phyloP scores from a whole-genome alignment of 1,140 invertebrate genomes.

The Pentalonia nigronervosa region DNA sequence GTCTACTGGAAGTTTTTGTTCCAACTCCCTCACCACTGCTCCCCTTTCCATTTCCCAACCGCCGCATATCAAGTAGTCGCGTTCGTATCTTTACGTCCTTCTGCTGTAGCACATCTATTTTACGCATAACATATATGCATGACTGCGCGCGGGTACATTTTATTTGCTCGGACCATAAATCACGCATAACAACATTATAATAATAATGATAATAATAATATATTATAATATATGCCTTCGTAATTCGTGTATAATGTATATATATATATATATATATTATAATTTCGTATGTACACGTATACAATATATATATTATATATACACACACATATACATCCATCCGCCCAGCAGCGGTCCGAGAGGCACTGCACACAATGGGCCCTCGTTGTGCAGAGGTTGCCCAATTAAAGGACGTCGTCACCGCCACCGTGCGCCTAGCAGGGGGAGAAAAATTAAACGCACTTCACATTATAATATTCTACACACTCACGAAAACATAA shows the following conservation, averaged over 20 bases:
- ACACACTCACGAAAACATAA: background rate
- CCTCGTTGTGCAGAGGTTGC: slow-evolving; percentile 1
- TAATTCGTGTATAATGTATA: background rate
- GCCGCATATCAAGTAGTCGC: background rate
- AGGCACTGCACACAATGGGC: background rate
- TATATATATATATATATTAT: background rate
- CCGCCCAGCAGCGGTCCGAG: background rate
- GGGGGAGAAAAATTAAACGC: slow-evolving; percentile 5
- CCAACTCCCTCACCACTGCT: background rate
- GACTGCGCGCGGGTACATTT: background rate
- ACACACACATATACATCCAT: background rate
- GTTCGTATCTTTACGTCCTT: background rate
- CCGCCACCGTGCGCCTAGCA: background rate
- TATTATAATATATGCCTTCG: slow-evolving; percentile 6
- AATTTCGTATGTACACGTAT: background rate
- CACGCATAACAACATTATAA: background rate
- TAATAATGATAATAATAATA: background rate
- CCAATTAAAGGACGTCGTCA: background rate
- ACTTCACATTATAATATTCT: slow-evolving; percentile 21
- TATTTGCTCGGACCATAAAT: slow-evolving; percentile 17
- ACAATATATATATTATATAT: background rate
- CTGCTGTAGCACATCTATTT: background rate
- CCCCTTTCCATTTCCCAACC: background rate
- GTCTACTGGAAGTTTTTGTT: background rate
- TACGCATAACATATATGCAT: background rate